Evolutionary conservation across 64 coral and sea anemone species (phyloP).

Genomic region (Porites lutea): DNA sequence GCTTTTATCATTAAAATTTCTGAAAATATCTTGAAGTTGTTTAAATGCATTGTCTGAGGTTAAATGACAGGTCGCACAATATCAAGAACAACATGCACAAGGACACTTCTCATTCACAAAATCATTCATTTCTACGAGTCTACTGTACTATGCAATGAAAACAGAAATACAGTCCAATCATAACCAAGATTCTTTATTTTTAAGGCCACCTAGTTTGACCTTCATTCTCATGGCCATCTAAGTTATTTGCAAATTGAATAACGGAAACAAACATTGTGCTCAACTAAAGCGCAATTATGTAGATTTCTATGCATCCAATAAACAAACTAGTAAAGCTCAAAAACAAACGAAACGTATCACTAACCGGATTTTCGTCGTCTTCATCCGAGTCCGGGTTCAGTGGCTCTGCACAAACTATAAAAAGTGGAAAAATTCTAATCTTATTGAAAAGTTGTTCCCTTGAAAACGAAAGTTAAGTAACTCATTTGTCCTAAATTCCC

Average conservation of each 20-base stretch:
- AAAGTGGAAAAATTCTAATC: background rate
- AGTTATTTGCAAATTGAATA: slow-evolving; percentile 3
- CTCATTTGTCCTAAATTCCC: background rate
- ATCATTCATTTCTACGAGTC: no score
- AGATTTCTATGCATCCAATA: slow-evolving; percentile 32
- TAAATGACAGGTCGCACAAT: background rate
- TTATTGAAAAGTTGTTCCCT: background rate
- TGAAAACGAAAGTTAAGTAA: no score
- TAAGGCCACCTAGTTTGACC: background rate
- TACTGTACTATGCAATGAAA: no score
- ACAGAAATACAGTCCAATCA: background rate
- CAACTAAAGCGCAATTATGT: slow-evolving; percentile 21
- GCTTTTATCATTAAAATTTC: no score
- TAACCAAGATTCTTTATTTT: no score
- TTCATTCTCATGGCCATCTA: background rate
- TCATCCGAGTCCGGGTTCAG: slow-evolving; percentile 95
- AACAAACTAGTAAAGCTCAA: background rate
- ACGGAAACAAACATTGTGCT: background rate
- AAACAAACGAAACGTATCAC: slow-evolving; percentile 21
- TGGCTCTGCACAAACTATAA: slow-evolving; percentile 97
- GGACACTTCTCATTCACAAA: background rate
- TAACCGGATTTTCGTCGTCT: slow-evolving; percentile 91
- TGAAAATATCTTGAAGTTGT: no score
- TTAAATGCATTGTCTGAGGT: no score
- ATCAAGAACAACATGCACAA: background rate